These are phyloP conservation scores for Brachyrhaphis roseni DNA, from an alignment of 2,797 vertebrate genomes.

Conservation along the genomic window DNA sequence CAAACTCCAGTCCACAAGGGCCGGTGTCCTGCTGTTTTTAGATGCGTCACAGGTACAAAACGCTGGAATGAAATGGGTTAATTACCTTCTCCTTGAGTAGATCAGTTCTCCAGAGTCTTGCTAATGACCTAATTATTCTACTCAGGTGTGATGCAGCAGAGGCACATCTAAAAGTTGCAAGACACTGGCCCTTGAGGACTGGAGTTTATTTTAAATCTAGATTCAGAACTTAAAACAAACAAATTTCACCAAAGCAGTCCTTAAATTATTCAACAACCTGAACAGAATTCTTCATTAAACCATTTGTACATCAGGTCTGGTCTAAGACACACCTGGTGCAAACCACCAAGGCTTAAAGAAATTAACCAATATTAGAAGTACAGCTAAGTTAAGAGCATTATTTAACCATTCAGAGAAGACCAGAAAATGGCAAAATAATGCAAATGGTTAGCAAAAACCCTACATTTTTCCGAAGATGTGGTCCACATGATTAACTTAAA, in stretches of 20 bases:
- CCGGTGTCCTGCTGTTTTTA: no score
- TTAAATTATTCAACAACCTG: not conserved
- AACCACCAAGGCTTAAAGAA: not conserved
- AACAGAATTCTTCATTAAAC: not conserved
- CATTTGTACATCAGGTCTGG: not conserved
- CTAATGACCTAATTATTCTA: no score
- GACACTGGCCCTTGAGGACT: no score
- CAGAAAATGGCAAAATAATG: not conserved
- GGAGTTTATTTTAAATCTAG: not conserved
- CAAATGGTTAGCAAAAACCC: not conserved
- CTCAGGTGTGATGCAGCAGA: no score
- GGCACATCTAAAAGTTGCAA: no score
- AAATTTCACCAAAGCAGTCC: not conserved
- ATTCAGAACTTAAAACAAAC: not conserved
- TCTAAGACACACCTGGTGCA: not conserved
- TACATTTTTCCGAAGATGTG: not conserved
- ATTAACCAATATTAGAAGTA: not conserved
- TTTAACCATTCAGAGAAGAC: not conserved
- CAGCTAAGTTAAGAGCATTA: not conserved
- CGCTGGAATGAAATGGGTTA: no score
- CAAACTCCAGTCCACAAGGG: no score
- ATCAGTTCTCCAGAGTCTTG: no score
- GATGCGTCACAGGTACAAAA: no score
- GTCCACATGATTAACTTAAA: not conserved
- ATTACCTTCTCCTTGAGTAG: no score